Evolutionary conservation across 2,888 invertebrate genomes (phyloP).

Genomic region (Scelioninae gen. 1): DNA sequence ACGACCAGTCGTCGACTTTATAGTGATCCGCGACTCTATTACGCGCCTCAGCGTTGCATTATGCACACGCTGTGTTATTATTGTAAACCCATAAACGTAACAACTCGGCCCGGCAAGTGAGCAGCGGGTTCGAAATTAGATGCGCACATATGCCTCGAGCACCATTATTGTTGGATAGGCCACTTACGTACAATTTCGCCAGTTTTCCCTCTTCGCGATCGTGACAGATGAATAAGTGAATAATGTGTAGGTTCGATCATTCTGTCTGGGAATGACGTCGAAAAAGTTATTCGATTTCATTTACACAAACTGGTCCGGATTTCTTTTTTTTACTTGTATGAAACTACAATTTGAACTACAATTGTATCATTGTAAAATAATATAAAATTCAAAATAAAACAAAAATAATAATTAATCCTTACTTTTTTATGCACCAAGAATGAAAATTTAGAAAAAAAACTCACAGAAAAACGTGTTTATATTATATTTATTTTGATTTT

Average conservation of each 20-base stretch:
- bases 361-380: neutral
- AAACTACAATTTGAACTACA: conserved; percentile 12
- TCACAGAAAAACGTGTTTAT: too few species aligned
- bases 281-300: conserved; percentile 33
- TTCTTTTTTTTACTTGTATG: conserved; percentile 31
- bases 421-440: too few species aligned
- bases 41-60: too few species aligned
- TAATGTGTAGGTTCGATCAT: conserved; percentile 71
- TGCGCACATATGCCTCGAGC: conserved; percentile 40
- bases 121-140: conserved; percentile 37
- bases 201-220: conserved; percentile 71
- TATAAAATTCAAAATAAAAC: too few species aligned
- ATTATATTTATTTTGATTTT: too few species aligned
- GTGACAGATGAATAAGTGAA: conserved; percentile 73
- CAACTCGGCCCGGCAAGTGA: conserved; percentile 39
- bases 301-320: conserved; percentile 18
- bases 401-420: too few species aligned
- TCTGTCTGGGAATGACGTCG: conserved; percentile 45
- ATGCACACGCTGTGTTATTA: conserved; percentile 29
- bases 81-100: conserved; percentile 45
- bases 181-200: conserved; percentile 51
- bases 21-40: conserved; percentile 29
- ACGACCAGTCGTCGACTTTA: conserved; percentile 26
- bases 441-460: too few species aligned
- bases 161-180: conserved; percentile 54